phyloP scores from a whole-genome alignment of 2,113 vertebrate species.

The Calonectris borealis region DNA sequence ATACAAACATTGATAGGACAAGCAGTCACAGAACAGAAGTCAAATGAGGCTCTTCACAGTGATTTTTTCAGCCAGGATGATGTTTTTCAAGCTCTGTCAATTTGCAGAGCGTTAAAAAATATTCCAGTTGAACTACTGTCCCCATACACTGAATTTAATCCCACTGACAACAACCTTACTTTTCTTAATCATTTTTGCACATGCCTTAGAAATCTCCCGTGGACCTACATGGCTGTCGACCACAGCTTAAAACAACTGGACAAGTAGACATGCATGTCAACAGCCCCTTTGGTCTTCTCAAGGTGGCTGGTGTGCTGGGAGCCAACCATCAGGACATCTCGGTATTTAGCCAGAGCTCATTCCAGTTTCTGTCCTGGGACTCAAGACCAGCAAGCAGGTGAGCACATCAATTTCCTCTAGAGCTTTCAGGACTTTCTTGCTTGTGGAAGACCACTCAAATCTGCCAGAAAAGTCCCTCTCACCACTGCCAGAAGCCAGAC shows the following conservation, averaged over 20 bases:
- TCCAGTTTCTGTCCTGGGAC: background rate
- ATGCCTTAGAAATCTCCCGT: background rate
- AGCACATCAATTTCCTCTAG: background rate
- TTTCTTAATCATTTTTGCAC: background rate
- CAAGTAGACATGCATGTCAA: background rate
- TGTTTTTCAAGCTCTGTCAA: conserved; percentile 24
- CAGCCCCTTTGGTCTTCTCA: background rate
- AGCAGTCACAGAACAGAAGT: background rate
- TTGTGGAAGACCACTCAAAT: background rate
- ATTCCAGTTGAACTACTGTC: background rate
- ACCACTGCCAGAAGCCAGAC: background rate
- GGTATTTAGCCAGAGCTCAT: background rate
- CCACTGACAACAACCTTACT: background rate
- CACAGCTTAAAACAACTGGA: background rate
- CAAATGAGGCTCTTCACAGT: background rate
- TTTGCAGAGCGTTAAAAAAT: background rate
- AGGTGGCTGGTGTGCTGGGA: background rate
- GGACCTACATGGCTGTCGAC: background rate
- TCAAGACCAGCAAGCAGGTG: background rate
- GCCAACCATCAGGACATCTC: background rate
- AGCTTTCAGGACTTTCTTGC: background rate
- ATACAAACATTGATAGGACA: background rate
- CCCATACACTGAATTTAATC: background rate
- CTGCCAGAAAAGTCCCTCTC: background rate
- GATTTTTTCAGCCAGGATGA: conserved; percentile 10